Evolutionary conservation across 2,888 invertebrate genomes (phyloP), one percentile per base, ranked within the genome.

Genomic region (Pandemis cinnamomeana): DNA sequence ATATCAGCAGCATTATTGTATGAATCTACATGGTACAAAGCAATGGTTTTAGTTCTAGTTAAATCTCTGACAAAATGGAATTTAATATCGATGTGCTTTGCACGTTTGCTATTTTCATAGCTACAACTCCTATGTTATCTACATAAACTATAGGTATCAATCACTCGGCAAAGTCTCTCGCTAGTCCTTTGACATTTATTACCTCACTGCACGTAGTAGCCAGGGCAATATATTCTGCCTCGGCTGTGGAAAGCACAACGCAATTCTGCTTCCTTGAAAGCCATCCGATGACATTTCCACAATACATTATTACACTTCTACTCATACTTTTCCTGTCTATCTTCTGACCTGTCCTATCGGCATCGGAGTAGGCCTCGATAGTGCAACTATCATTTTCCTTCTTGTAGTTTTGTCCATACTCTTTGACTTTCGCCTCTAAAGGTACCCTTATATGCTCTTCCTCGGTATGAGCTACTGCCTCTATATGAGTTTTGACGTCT

Each of bases 131-230:
- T 13, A 48, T 48, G 48, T 48, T 48, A 10, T 48, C 48, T 13
- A 48, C 13, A 13, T 48, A 48, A 48, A 48, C 13, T 48, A 48
- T 48, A 48, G 48, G 48, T 48, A 48, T 48, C 13, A 48, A 48
- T 13, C 48, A 48, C 48, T 48, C 48, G 13, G 13, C 48, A 48
- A 48, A 48, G 48, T 48, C 55, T 55, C 55, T 55, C 20, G 68
- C 63, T 53, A 41, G 55, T 58, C 62, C 44, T 63, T 44, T 44
- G 15, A 44, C 44, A 15, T 63, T 63, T 44, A 63, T n/a, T 63
- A 63, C 44, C 44, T 44, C 44, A 15, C 48, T 48, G 48, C 48
- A 48, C 13, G 48, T 48, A 48, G 48, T 48, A 1, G 48, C 48
- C 48, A 48, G 48, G 11, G 48, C 48, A 13, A 48, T 48, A 13